Percentiles rank a stretch among this genome's conserved stretches.
These are phyloP conservation scores for Drosophila hydei DNA, from an alignment of 1,140 invertebrate species.

Conservation along the genomic window DNA sequence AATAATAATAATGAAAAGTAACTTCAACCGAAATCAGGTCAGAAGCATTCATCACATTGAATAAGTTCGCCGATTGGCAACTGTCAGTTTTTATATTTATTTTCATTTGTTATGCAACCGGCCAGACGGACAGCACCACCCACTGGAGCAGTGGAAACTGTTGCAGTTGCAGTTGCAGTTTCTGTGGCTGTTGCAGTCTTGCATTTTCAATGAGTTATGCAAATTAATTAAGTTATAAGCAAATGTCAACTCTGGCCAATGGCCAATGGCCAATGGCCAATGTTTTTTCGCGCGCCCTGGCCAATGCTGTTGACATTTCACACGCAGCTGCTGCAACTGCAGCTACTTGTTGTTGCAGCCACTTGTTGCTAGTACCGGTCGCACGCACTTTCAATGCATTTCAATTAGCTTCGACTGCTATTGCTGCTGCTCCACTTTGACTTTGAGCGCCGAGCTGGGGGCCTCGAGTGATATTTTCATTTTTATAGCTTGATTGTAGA, in stretches of 20 bases:
- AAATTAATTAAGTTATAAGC: conserved; percentile 71
- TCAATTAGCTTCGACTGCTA: conserved; percentile 59
- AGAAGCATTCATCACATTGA: conserved; percentile 65
- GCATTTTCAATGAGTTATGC: conserved; percentile 32
- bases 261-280: background rate
- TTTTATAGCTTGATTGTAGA: conserved; percentile 77
- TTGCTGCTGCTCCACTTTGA: conserved; percentile 66
- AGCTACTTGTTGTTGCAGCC: conserved; percentile 19
- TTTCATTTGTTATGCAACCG: conserved; percentile 67
- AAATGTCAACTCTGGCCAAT: conserved; percentile 7
- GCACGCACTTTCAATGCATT: conserved; percentile 80
- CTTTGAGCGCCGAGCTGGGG: conserved; percentile 48
- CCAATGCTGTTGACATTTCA: conserved; percentile 69
- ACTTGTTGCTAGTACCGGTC: conserved; percentile 56
- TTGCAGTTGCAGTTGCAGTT: background rate
- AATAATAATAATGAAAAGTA: conserved; percentile 37
- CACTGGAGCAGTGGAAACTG: conserved; percentile 6
- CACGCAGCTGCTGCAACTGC: conserved; percentile 59
- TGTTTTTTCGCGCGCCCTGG: conserved; percentile 24
- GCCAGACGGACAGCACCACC: conserved; percentile 27
- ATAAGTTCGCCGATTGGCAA: conserved; percentile 62
- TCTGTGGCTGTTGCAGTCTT: conserved; percentile 10
- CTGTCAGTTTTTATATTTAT: conserved; percentile 72
- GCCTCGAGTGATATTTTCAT: conserved; percentile 63
- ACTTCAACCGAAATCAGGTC: conserved; percentile 57